A percentile compares a stretch with the other conserved stretches of the same genome.
Conservation (phyloP, 1,140 invertebrate genomes). For the Eubasilissa regina region DNA sequence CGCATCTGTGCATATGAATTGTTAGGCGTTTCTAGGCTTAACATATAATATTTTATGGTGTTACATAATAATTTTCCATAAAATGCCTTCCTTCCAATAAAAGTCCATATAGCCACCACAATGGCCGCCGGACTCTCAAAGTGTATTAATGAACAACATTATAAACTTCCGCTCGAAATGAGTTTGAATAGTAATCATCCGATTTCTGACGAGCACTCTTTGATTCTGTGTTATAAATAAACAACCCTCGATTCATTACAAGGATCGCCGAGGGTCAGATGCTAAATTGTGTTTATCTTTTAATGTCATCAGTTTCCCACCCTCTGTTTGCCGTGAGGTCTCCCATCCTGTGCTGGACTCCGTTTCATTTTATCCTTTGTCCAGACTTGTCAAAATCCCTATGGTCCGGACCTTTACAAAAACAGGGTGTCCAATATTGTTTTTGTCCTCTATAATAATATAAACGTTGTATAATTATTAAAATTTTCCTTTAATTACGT, state of each 20-base stretch:
- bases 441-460: too few relatives aligned
- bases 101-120: too few relatives aligned
- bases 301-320: slow-evolving; percentile 51
- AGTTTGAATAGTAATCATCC: slow-evolving; percentile 15
- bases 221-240: slow-evolving; percentile 32
- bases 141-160: background rate
- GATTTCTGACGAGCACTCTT: slow-evolving; percentile 20
- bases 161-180: background rate
- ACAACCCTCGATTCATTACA: slow-evolving; percentile 43
- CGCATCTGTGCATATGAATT: too few relatives aligned
- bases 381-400: slow-evolving; percentile 12
- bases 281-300: slow-evolving; percentile 54
- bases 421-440: slow-evolving; percentile 28
- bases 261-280: slow-evolving; percentile 41
- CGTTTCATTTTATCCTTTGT: slow-evolving; percentile 27
- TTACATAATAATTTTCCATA: too few relatives aligned
- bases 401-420: slow-evolving; percentile 25
- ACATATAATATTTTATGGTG: too few relatives aligned
- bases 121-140: background rate
- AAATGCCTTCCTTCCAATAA: too few relatives aligned
- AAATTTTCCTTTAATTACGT: too few relatives aligned
- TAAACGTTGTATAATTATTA: too few relatives aligned
- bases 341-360: background rate
- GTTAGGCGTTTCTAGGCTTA: too few relatives aligned
- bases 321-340: background rate